Evolutionary conservation across 2,888 invertebrate species (phyloP), one percentile per base, ranked within the genome.

Genomic region (Agriotes lineatus): DNA sequence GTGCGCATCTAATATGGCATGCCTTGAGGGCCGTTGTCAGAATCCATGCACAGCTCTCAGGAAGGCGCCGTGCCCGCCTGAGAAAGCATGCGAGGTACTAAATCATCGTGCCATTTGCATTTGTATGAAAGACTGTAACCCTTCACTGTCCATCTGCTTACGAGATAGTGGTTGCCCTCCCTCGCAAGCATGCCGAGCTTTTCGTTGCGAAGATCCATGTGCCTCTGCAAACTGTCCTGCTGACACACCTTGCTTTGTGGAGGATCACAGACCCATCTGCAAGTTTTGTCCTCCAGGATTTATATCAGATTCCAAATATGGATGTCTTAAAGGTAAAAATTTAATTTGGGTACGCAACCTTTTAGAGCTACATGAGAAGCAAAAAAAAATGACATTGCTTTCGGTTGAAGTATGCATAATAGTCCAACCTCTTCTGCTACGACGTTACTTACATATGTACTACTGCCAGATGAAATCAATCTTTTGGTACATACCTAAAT

Each of bases 261-360:
- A 96, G 90, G 94, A 96, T 86, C 96, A 96, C 88, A 94, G 93
- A 87, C 93, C 96, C 79, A 92, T 94, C 86, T 96, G 96, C 93
- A 95, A 95, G 91, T 95, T 94, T 90, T 96, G 96, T 89, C 95
- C 96, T 83, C 90, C 90, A 86, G 96, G 96, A 88, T 96, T 93
- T 90, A 92, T 92, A 88, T 92, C 94, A 86, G 95, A 96, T 88
- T 90, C 93, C 84, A 92, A 92, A 89, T 93, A 93, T 88, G 96
- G 96, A 93, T 96, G 96, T 90, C 91, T 94, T 87, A 94, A 95
- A 96, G 96, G 96, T 96, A 96, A 95, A 69, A 50, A 60, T 61
- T 68, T 67, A 67, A 25, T 70, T 70, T 62, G 66, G 62, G 52
- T 70, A 50, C 54, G 33, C 60, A 42, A 70, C 50, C 33, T 62